Percentiles rank a stretch among this genome's conserved stretches.
Conservation (phyloP, 2,113 vertebrate genomes). For the Hypanus sabinus region DNA sequence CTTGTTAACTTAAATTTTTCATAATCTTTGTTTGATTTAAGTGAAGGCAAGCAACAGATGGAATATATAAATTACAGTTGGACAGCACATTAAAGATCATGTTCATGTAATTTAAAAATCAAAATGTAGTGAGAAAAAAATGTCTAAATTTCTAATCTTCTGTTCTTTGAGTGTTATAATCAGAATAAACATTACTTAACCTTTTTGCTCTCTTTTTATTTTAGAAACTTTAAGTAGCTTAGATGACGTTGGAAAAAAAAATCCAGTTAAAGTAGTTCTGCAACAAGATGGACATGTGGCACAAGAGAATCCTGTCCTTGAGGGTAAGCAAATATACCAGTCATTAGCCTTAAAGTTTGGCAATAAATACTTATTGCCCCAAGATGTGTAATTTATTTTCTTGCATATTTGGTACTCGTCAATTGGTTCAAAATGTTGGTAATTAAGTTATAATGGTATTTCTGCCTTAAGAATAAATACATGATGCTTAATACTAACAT, state of each 20-base stretch:
- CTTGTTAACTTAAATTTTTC: background rate
- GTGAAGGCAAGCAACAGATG: no score
- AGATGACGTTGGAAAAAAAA: background rate
- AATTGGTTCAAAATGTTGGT: background rate
- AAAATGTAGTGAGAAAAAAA: no score
- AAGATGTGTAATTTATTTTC: background rate
- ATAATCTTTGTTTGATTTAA: background rate
- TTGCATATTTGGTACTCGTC: background rate
- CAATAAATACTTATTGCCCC: background rate
- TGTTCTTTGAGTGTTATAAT: background rate
- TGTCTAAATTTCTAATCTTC: background rate
- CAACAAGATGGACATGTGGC: background rate
- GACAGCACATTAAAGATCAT: no score
- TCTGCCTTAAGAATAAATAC: background rate
- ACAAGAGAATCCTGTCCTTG: background rate
- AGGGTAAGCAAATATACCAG: conserved; percentile 17
- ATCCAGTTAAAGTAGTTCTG: background rate
- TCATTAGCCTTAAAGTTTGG: background rate
- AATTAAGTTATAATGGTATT: background rate
- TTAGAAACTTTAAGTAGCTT: background rate
- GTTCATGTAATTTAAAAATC: no score
- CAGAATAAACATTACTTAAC: background rate
- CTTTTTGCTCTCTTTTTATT: background rate
- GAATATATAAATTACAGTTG: no score
- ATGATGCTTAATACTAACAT: background rate